phyloP scores from a whole-genome alignment of 1,140 invertebrate genomes.

The Drosophila auraria region DNA sequence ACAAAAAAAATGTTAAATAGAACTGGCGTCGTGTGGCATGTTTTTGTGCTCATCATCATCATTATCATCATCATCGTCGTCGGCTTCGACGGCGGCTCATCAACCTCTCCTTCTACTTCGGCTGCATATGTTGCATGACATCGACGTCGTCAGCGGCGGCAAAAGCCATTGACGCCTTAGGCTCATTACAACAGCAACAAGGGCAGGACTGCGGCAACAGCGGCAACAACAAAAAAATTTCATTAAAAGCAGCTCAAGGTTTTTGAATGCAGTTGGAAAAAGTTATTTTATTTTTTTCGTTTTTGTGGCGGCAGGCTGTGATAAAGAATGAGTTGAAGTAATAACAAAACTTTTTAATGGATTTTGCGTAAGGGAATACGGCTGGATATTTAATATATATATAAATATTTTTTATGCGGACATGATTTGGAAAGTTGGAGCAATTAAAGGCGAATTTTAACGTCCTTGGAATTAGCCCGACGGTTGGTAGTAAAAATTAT shows the following conservation, averaged over 20 bases:
- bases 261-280: conserved; percentile 65
- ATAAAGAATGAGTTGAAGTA: conserved; percentile 26
- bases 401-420: conserved; percentile 1
- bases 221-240: conserved; percentile 50
- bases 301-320: conserved; percentile 18
- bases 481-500: neutral
- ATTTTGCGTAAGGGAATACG: conserved; percentile 51
- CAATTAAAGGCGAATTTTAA: conserved; percentile 24
- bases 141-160: conserved; percentile 16
- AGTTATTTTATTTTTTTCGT: conserved; percentile 48
- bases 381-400: conserved; percentile 28
- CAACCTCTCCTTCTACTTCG: conserved; percentile 6
- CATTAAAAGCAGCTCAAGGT: conserved; percentile 78
- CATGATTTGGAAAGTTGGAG: neutral
- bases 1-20: conserved; percentile 8
- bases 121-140: conserved; percentile 72
- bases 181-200: conserved; percentile 66
- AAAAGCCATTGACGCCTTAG: conserved; percentile 61
- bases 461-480: conserved; percentile 2
- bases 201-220: conserved; percentile 24
- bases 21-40: conserved; percentile 34
- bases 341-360: conserved; percentile 73
- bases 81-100: conserved; percentile 14
- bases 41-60: conserved; percentile 22
- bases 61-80: conserved; percentile 17